A percentile compares a stretch with the other conserved stretches of the same genome.
phyloP scores from a whole-genome alignment of 2,797 vertebrate genomes.

The Cygnus olor region DNA sequence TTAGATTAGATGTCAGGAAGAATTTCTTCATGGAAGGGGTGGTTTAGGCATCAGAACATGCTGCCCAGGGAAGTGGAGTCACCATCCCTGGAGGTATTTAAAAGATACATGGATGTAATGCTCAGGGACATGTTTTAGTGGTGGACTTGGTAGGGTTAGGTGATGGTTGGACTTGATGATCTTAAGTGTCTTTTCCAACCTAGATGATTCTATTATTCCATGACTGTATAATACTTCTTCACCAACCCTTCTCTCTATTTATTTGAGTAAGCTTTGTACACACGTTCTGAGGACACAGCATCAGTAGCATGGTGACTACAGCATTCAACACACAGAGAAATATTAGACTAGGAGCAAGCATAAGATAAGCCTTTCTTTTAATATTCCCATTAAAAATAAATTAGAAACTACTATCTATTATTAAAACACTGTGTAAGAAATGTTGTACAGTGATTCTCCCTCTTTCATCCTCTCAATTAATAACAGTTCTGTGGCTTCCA shows the following conservation, averaged over 20 bases:
- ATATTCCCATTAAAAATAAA: conserved; percentile 30
- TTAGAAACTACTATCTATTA: background rate
- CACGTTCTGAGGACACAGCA: background rate
- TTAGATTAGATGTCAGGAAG: background rate
- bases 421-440: background rate
- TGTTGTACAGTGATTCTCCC: background rate
- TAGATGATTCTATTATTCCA: background rate
- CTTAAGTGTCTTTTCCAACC: background rate
- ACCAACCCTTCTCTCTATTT: background rate
- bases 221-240: background rate
- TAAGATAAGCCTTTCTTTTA: background rate
- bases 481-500: background rate
- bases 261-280: background rate
- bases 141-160: background rate
- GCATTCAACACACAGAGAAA: background rate
- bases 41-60: background rate
- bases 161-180: background rate
- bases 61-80: background rate
- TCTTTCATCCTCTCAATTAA: background rate
- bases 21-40: background rate
- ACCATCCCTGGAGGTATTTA: background rate
- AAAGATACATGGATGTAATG: background rate
- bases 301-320: background rate
- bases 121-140: background rate
- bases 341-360: background rate